phyloP scores from a whole-genome alignment of 1,140 invertebrate species.

The Macrobrachium rosenbergii region DNA sequence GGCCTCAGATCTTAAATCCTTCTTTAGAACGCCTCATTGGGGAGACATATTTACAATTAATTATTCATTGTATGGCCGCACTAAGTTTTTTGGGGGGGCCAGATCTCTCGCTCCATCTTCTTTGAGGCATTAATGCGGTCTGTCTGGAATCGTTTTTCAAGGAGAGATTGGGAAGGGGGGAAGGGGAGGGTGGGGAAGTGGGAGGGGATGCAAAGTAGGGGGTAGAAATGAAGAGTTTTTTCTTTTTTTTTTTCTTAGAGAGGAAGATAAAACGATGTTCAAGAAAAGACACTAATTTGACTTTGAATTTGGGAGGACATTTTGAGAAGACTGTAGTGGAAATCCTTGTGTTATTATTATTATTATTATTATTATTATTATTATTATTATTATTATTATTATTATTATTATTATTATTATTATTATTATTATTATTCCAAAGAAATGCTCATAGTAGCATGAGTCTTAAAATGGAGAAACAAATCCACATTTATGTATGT shows the following conservation, averaged over 20 bases:
- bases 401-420: no score
- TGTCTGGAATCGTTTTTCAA: background rate
- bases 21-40: background rate
- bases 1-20: no score
- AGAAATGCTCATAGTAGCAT: no score
- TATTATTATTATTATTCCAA: no score
- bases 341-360: no score
- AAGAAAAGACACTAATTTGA: background rate
- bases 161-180: slow-evolving; percentile 8
- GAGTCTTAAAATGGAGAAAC: no score
- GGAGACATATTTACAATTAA: slow-evolving; percentile 44
- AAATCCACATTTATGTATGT: no score
- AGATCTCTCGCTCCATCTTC: background rate
- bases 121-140: background rate
- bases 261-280: background rate
- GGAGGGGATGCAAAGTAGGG: slow-evolving; percentile 1
- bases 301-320: background rate
- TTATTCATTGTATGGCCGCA: slow-evolving; percentile 33
- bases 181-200: background rate
- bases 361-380: no score
- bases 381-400: no score
- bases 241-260: background rate
- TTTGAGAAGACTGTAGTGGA: no score
- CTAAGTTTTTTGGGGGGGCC: background rate
- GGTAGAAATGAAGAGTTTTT: slow-evolving; percentile 4